These are phyloP conservation scores for Todiramphus chloris DNA, from an alignment of 2,113 vertebrate species.

Conservation along the genomic window DNA sequence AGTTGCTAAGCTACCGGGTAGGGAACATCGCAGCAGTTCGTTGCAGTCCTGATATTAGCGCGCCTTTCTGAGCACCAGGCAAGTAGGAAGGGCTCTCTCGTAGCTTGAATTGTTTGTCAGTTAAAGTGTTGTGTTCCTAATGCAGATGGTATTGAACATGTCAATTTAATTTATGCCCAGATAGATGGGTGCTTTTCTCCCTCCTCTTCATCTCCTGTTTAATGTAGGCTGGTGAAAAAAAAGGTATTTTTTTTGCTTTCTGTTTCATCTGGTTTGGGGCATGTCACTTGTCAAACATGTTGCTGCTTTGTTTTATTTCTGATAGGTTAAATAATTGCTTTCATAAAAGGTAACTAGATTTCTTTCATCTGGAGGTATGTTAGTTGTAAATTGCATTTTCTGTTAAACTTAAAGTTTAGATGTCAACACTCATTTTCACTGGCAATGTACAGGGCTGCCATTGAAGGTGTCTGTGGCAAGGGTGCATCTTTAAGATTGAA, in stretches of 20 bases:
- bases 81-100: background rate
- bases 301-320: conserved; percentile 45
- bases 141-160: background rate
- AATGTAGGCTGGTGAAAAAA: background rate
- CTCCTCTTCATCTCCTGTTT: background rate
- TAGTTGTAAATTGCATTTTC: conserved; percentile 47
- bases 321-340: conserved; percentile 57
- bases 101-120: background rate
- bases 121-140: background rate
- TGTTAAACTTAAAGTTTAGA: conserved; percentile 6
- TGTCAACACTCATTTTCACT: conserved; percentile 30
- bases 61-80: background rate
- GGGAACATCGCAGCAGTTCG: background rate
- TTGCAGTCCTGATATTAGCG: background rate
- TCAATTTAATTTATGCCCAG: background rate
- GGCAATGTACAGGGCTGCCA: background rate
- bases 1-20: conserved; percentile 69
- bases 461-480: background rate
- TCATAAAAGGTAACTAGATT: conserved; percentile 50
- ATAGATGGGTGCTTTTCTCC: background rate
- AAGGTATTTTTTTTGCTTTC: background rate
- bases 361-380: conserved; percentile 27
- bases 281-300: conserved; percentile 20
- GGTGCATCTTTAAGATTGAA: background rate
- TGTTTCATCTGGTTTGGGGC: background rate